A percentile compares a stretch with the other conserved stretches of the same genome.
These are phyloP conservation scores for Nemotelus pantherinus DNA, from an alignment of 2,888 invertebrate species.

Conservation along the genomic window DNA sequence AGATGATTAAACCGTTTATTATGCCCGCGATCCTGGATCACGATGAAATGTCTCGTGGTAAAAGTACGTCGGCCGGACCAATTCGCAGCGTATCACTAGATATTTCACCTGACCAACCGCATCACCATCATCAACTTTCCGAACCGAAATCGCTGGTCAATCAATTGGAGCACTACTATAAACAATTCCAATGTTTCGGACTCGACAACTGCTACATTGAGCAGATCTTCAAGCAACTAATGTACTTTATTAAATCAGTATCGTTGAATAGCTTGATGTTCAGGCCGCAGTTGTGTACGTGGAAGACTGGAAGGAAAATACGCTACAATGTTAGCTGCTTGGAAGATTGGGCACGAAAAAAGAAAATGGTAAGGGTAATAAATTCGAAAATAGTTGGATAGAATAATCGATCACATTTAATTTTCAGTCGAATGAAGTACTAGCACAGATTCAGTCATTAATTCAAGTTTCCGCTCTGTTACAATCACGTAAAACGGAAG, in stretches of 20 bases:
- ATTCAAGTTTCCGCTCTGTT: constrained; percentile 95
- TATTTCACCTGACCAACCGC: constrained; percentile 62
- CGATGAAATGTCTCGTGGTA: constrained; percentile 78
- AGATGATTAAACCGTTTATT: constrained; percentile 71
- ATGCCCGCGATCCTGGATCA: constrained; percentile 93
- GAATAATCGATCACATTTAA: constrained; percentile 31
- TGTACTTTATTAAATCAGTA: constrained; percentile 94
- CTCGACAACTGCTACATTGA: constrained; percentile 83
- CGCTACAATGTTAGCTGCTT: constrained; percentile 92
- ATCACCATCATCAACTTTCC: constrained; percentile 61
- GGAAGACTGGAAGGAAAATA: constrained; percentile 97
- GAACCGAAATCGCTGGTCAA: constrained; percentile 76
- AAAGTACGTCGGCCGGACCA: constrained; percentile 56
- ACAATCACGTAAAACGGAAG: constrained; percentile 93
- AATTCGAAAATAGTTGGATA: no score
- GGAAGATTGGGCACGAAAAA: constrained; percentile 93
- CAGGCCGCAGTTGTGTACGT: constrained; percentile 95
- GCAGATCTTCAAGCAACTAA: constrained; percentile 88
- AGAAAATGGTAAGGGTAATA: constrained; percentile 63
- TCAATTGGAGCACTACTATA: constrained; percentile 74
- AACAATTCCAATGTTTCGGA: constrained; percentile 75
- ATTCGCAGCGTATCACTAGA: constrained; percentile 64
- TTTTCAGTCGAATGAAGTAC: constrained; percentile 73
- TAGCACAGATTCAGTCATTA: constrained; percentile 84
- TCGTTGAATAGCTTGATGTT: constrained; percentile 93